phyloP scores from a whole-genome alignment of 2,888 invertebrate species.

The Globia sparganii region DNA sequence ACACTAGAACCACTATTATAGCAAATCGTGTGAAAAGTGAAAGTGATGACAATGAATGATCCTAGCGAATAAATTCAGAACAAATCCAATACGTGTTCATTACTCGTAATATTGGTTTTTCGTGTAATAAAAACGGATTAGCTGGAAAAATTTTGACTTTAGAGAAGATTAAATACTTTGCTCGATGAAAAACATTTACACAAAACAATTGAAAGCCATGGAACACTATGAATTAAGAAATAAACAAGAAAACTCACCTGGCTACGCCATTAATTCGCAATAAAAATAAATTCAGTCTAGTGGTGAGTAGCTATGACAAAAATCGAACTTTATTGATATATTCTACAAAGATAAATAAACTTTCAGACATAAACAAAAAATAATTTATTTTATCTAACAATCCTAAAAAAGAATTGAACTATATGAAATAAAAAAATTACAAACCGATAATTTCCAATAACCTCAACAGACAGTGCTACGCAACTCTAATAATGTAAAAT shows the following conservation, averaged over 20 bases:
- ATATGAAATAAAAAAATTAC: not conserved
- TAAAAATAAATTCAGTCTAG: slow-evolving; percentile 86
- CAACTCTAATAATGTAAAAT: slow-evolving; percentile 19
- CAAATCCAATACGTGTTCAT: slow-evolving; percentile 90
- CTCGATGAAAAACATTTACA: slow-evolving; percentile 88
- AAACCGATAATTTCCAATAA: slow-evolving; percentile 27
- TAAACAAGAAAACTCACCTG: slow-evolving; percentile 90
- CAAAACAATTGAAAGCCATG: slow-evolving; percentile 89
- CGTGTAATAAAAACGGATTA: slow-evolving; percentile 85
- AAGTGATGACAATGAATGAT: slow-evolving; percentile 90
- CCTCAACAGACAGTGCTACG: not conserved
- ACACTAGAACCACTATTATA: slow-evolving; percentile 84
- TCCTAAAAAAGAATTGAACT: not conserved
- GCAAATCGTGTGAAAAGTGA: slow-evolving; percentile 89
- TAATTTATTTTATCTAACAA: not conserved
- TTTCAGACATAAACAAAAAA: accelerated
- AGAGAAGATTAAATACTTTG: slow-evolving; percentile 86
- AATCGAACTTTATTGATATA: slow-evolving; percentile 22
- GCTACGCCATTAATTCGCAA: slow-evolving; percentile 91
- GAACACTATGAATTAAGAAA: slow-evolving; percentile 89
- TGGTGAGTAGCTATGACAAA: slow-evolving; percentile 51
- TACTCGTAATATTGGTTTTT: slow-evolving; percentile 87
- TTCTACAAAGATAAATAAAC: not conserved
- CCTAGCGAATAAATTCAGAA: slow-evolving; percentile 89
- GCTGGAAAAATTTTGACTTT: slow-evolving; percentile 89